Evolutionary conservation across 2,797 vertebrate species (phyloP).

Genomic region (Sandelia bainsii): DNA sequence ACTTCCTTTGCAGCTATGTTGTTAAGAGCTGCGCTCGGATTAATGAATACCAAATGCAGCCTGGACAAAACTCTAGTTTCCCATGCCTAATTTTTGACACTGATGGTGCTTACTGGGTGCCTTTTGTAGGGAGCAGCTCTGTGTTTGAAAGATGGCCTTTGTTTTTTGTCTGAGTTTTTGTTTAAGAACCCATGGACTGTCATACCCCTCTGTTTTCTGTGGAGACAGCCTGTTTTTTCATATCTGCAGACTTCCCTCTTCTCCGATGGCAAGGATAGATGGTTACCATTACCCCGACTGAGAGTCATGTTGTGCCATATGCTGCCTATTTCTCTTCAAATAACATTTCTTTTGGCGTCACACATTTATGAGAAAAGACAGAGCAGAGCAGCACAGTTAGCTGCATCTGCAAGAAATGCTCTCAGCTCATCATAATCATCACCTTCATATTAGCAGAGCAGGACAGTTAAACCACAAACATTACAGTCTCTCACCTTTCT

Average conservation of each 20-base stretch:
- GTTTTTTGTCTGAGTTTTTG: constrained; percentile 42
- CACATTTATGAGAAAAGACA: constrained; percentile 8
- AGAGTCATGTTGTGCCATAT: constrained; percentile 67
- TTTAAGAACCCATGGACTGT: constrained; percentile 38
- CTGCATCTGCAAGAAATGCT: constrained; percentile 43
- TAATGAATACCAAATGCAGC: constrained; percentile 50
- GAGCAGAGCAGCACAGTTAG: constrained; percentile 17
- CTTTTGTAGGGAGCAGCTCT: constrained; percentile 32
- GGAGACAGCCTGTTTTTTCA: constrained; percentile 49
- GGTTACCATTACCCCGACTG: constrained; percentile 62
- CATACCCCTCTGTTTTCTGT: constrained; percentile 39
- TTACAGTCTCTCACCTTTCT: constrained; percentile 58
- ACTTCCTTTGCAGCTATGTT: constrained; percentile 43
- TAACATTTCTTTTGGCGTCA: constrained; percentile 40
- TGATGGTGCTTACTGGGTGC: constrained; percentile 11
- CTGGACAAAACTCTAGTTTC: constrained; percentile 28
- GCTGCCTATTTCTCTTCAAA: constrained; percentile 61
- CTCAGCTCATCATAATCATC: constrained; percentile 44
- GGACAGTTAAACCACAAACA: constrained; percentile 53
- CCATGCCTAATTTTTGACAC: constrained; percentile 40
- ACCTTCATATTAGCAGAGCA: constrained; percentile 55
- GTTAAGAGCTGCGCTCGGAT: constrained; percentile 46
- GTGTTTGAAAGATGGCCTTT: constrained; percentile 43
- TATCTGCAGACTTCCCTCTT: constrained; percentile 49
- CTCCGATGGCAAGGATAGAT: constrained; percentile 65